These are phyloP conservation scores for Squalus acanthias DNA, from an alignment of 2,797 vertebrate genomes.

Conservation along the genomic window DNA sequence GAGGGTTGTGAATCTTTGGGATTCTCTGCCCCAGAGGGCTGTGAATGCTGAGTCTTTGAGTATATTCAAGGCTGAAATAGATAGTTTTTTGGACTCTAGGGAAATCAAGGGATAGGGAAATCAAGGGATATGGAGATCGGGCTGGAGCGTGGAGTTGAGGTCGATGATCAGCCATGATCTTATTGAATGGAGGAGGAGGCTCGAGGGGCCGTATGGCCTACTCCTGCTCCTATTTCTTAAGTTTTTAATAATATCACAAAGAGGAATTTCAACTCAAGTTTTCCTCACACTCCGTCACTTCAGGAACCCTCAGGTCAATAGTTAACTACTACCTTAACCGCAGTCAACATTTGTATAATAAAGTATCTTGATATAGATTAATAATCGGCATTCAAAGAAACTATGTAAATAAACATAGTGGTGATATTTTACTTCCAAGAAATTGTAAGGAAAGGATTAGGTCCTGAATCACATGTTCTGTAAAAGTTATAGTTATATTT, in stretches of 20 bases:
- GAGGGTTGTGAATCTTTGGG: no score
- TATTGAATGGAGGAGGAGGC: no score
- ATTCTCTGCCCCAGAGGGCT: no score
- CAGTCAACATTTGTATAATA: background rate
- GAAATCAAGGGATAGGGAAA: no score
- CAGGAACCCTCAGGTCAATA: background rate
- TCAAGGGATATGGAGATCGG: no score
- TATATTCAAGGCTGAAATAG: no score
- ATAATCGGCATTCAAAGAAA: background rate
- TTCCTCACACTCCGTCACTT: background rate
- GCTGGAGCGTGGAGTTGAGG: no score
- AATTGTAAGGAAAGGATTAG: background rate
- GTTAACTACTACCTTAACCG: background rate
- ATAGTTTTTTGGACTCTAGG: no score
- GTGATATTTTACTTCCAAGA: background rate
- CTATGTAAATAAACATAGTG: background rate
- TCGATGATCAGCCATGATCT: no score
- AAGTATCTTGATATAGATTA: background rate
- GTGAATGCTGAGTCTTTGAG: no score
- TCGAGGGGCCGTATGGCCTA: no score
- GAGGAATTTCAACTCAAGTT: background rate
- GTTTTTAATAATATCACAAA: background rate
- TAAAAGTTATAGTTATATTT: background rate
- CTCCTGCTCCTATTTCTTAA: no score
- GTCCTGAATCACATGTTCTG: background rate